phyloP scores from a whole-genome alignment of 2,888 invertebrate genomes.

The Lasius platythorax region DNA sequence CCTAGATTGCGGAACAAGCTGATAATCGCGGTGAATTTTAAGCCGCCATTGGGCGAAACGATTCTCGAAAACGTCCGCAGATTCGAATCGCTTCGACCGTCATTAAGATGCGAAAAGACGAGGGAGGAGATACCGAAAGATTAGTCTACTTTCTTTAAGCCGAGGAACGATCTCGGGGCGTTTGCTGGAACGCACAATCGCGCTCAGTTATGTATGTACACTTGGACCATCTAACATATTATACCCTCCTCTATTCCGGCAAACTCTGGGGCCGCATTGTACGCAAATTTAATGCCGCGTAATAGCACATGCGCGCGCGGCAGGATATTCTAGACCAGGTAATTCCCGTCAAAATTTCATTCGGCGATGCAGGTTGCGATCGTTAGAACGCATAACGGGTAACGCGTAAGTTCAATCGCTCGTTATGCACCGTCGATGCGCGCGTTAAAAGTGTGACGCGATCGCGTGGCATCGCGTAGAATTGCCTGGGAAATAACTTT shows the following conservation, averaged over 20 bases:
- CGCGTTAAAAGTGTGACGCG: not conserved
- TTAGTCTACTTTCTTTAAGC: slow-evolving; percentile 36
- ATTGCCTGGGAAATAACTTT: not conserved
- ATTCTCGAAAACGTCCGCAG: not conserved
- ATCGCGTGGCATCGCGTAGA: not conserved
- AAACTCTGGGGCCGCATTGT: slow-evolving; percentile 57
- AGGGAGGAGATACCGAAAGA: slow-evolving; percentile 22
- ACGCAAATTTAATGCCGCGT: slow-evolving; percentile 67
- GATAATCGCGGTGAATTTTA: not conserved
- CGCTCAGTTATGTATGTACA: slow-evolving; percentile 53
- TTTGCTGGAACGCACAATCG: slow-evolving; percentile 6
- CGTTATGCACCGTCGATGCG: slow-evolving; percentile 10
- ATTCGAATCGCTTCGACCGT: slow-evolving; percentile 24
- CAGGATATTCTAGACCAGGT: slow-evolving; percentile 17
- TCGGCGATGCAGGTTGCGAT: slow-evolving; percentile 30
- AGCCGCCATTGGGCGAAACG: not conserved
- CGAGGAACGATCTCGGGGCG: slow-evolving; percentile 28
- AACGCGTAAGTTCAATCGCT: slow-evolving; percentile 42
- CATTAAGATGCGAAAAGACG: slow-evolving; percentile 2
- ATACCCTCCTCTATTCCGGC: slow-evolving; percentile 47
- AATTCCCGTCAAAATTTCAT: slow-evolving; percentile 57
- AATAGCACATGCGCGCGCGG: slow-evolving; percentile 56
- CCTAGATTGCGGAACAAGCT: not conserved
- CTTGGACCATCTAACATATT: slow-evolving; percentile 58
- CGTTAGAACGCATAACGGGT: slow-evolving; percentile 38